Evolutionary conservation across 2,888 invertebrate species (phyloP), one percentile per base, ranked within the genome.

Genomic region (Nudaria mundana): DNA sequence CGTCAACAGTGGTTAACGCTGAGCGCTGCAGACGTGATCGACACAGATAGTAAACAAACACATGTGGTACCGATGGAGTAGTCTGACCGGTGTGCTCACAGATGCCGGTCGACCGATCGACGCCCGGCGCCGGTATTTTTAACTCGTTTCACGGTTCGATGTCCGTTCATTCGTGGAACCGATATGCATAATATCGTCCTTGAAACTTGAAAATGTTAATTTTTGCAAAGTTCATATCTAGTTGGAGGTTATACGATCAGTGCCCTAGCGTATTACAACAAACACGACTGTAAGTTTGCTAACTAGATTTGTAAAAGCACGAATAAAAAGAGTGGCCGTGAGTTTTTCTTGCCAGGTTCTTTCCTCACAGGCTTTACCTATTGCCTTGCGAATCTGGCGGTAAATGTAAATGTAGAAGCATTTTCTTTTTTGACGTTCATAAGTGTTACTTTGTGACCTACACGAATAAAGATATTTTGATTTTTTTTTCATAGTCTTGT

Each of bases 61-160:
- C 86, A 87, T 86, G 87, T 85, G 87, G 69, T 72, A n/a, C 56
- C 66, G 61, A 57, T 66, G 50, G 71, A 83, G 78, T 77, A 81
- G 86, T 85, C 74, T 54, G 81, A 85, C 87, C 85, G 84, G 86
- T 87, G 81, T 82, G 74, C 63, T 73, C 82, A 77, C 84, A 76
- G 82, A 83, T 79, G 84, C 82, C 86, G 80, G 84, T 80, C 78
- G 77, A 66, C 76, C 73, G 71, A 76, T 71, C 71, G 71, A 76
- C 71, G 71, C 75, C 68, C 70, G 62, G 68, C 68, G 71, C 65
- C 73, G 83, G 80, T 88, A 87, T 88, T 87, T 88, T 86, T 87
- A 88, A 88, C 87, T 79, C 81, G 85, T 81, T 84, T 68, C 74
- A 77, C 82, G 77, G 87, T 88, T 87, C 86, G 87, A 86, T 84